phyloP scores from a whole-genome alignment of 2,888 invertebrate genomes.

The Endomychus coccineus region DNA sequence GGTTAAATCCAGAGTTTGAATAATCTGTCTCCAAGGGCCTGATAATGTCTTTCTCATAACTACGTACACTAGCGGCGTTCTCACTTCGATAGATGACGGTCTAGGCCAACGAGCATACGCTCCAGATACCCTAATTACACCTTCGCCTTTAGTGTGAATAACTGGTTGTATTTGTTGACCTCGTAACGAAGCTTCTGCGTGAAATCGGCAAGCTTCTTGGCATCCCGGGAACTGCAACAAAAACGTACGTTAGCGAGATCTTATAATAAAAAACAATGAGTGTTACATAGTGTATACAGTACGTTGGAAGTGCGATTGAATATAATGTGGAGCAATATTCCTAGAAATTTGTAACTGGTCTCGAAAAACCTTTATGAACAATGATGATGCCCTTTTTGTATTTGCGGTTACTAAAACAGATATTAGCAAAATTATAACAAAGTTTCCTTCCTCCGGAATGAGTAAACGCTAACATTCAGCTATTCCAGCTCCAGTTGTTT shows the following conservation, averaged over 20 bases:
- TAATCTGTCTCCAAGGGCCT: conserved; percentile 60
- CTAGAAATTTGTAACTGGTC: no score
- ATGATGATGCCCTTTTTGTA: no score
- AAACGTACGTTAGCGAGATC: conserved; percentile 15
- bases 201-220: conserved; percentile 64
- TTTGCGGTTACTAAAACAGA: no score
- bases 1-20: conserved; percentile 58
- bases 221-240: conserved; percentile 62
- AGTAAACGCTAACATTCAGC: no score
- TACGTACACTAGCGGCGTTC: conserved; percentile 59
- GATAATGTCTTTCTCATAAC: conserved; percentile 60
- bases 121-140: conserved; percentile 56
- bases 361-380: no score
- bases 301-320: no score
- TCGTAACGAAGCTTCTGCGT: conserved; percentile 53
- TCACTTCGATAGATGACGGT: conserved; percentile 49
- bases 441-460: no score
- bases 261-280: no score
- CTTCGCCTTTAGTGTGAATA: conserved; percentile 62
- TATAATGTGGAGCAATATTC: no score
- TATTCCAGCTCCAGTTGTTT: no score
- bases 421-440: no score
- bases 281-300: no score
- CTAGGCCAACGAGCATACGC: conserved; percentile 60
- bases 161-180: conserved; percentile 61